Percentiles rank a stretch among this genome's conserved stretches.
These are phyloP conservation scores for Thalassaphorura encarpata DNA, from an alignment of 1,140 invertebrate genomes.

Conservation along the genomic window DNA sequence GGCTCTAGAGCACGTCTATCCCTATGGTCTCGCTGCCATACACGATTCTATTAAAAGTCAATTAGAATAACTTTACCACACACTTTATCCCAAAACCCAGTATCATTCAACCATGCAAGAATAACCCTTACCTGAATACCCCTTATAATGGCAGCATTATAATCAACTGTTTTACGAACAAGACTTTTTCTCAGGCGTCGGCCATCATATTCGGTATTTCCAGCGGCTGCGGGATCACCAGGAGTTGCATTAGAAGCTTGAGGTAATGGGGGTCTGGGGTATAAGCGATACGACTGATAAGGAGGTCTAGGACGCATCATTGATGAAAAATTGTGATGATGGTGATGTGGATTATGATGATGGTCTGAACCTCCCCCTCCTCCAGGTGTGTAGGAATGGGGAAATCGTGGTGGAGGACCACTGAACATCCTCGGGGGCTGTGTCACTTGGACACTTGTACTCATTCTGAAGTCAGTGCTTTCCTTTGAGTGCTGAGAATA, in stretches of 20 bases:
- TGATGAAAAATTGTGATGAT: too few species aligned
- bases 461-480: too few species aligned
- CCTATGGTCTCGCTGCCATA: slow-evolving; percentile 86
- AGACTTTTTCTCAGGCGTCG: slow-evolving; percentile 91
- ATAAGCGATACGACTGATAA: slow-evolving; percentile 23
- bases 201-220: slow-evolving; percentile 82
- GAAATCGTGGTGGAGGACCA: slow-evolving; percentile 9
- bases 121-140: slow-evolving; percentile 63
- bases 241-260: not conserved
- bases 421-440: not conserved
- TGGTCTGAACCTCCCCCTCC: not conserved
- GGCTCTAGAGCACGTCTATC: slow-evolving; percentile 79
- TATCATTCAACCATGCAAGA: not conserved
- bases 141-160: slow-evolving; percentile 91
- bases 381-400: slow-evolving; percentile 6
- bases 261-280: slow-evolving; percentile 12
- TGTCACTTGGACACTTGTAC: too few species aligned
- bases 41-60: slow-evolving; percentile 55
- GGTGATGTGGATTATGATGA: slow-evolving; percentile 3
- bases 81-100: too few species aligned
- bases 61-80: too few species aligned
- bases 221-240: slow-evolving; percentile 30
- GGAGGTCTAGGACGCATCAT: too few species aligned
- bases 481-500: too few species aligned
- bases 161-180: slow-evolving; percentile 96